Evolutionary conservation across 2,888 invertebrate species (phyloP).

Genomic region (Julus scandinavius): DNA sequence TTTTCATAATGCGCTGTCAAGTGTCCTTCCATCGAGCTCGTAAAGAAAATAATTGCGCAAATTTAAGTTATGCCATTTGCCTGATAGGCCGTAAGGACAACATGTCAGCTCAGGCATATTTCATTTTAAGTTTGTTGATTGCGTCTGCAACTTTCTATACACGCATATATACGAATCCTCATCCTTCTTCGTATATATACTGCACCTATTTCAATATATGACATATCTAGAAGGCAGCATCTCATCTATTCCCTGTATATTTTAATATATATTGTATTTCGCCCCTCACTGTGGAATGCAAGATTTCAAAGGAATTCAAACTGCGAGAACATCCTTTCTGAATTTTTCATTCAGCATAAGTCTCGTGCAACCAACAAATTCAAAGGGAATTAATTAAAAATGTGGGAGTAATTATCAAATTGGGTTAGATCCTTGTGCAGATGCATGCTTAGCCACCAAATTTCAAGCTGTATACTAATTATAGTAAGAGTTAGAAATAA

Average conservation of each 20-base stretch:
- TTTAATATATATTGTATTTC: constrained; percentile 46
- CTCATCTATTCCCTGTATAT: constrained; percentile 46
- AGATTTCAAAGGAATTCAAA: constrained; percentile 45
- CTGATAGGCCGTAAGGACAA: constrained; percentile 53
- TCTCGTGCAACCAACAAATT: background rate
- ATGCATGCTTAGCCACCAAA: background rate
- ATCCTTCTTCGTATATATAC: background rate
- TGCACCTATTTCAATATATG: constrained; percentile 35
- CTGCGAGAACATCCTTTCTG: background rate
- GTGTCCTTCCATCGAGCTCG: constrained; percentile 46
- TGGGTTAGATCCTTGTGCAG: background rate
- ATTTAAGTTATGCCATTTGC: constrained; percentile 53
- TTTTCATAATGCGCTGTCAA: constrained; percentile 53
- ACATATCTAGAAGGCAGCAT: constrained; percentile 43
- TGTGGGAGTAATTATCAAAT: constrained; percentile 6
- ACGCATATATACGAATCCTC: background rate
- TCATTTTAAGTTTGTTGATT: constrained; percentile 45
- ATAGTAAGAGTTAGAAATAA: background rate
- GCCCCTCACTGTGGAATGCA: constrained; percentile 38
- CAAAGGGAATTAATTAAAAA: constrained; percentile 8
- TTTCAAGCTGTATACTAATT: background rate
- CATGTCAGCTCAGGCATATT: constrained; percentile 50
- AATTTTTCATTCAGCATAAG: constrained; percentile 10
- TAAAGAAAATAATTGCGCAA: constrained; percentile 51
- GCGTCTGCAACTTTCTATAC: background rate